Evolutionary conservation across 2,113 vertebrate genomes (phyloP).

Genomic region (Gobius niger): DNA sequence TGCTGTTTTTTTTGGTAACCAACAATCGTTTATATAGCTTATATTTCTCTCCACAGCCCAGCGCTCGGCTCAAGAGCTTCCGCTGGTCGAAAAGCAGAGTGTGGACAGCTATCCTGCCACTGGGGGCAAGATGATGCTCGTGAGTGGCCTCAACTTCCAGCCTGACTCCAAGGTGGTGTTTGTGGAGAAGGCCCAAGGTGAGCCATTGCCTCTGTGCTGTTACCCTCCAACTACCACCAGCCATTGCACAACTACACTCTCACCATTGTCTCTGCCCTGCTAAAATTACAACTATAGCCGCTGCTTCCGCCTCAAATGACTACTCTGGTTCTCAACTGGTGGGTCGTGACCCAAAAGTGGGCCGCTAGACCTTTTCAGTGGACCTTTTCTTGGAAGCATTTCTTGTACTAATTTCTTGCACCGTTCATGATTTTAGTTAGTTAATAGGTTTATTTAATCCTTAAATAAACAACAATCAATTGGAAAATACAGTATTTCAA

Average conservation of each 20-base stretch:
- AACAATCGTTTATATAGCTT: constrained; percentile 32
- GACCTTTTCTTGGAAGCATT: too few species aligned
- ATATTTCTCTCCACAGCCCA: constrained; percentile 79
- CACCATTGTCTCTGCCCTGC: neutral
- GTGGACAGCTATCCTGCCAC: constrained; percentile 85
- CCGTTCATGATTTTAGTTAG: too few species aligned
- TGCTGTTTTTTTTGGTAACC: constrained; percentile 43
- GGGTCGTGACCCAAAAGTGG: too few species aligned
- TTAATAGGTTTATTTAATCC: too few species aligned
- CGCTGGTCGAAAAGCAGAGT: constrained; percentile 95
- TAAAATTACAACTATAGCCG: neutral
- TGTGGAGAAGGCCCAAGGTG: constrained; percentile 97
- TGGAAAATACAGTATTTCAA: too few species aligned
- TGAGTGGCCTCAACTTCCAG: constrained; percentile 93
- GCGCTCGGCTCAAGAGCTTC: constrained; percentile 96
- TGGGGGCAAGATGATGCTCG: constrained; percentile 92
- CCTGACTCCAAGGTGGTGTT: constrained; percentile 97
- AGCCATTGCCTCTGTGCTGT: constrained; percentile 16
- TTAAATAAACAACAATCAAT: too few species aligned
- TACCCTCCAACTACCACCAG: neutral
- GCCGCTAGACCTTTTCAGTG: too few species aligned
- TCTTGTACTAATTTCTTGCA: too few species aligned
- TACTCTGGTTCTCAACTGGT: too few species aligned
- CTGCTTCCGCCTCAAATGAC: too few species aligned
- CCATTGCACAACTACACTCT: neutral